Evolutionary conservation across 2,888 invertebrate genomes (phyloP), one percentile per base, ranked within the genome.

Genomic region (Dicyrtomina minuta): DNA sequence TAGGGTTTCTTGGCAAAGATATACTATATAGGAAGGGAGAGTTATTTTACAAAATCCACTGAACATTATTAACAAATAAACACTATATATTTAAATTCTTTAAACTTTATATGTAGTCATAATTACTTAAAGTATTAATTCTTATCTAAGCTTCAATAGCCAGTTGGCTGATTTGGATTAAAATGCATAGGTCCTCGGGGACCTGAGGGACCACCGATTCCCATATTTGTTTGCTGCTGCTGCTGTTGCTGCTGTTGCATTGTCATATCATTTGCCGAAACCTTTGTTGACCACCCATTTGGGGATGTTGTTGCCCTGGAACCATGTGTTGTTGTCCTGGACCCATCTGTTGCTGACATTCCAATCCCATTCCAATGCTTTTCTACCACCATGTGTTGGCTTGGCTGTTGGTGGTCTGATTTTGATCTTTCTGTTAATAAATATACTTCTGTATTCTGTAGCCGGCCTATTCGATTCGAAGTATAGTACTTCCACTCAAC

Each of bases 221-320:
- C 69, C 66, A 65, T 66, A 13, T 83, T 84, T 73, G 86, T 86
- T 78, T 86, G 87, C 78, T 85, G 85, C 81, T 85, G 81, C 73
- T 80, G 79, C 55, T 75, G 73, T 72, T 74, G 74, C 46, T 75
- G 76, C 53, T 71, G 73, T 12, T 68, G 68, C 59, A 43, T 53
- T 33, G 59, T 64, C 58, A 66, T n/a, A n/a, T 53, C 67, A 70
- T 71, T 39, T 17, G 41, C 20, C 51, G 15, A 51, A 51, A 51
- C 10, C 51, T 17, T 22, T 51, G 22, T 51, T 51, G 10, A 22
- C 17, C 51, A 17, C 22, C 41, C 58, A 58, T 61, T 20, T 67
- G 67, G 56, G 61, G 65, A 74, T 84, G 82, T 76, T 82, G 83
- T 76, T 79, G 85, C 71, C 33, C 33, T 5, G 33, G 33, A 8